Base-by-base conservation (phyloP, 2,797 vertebrate species). In the Acanthopagrus latus region DNA sequence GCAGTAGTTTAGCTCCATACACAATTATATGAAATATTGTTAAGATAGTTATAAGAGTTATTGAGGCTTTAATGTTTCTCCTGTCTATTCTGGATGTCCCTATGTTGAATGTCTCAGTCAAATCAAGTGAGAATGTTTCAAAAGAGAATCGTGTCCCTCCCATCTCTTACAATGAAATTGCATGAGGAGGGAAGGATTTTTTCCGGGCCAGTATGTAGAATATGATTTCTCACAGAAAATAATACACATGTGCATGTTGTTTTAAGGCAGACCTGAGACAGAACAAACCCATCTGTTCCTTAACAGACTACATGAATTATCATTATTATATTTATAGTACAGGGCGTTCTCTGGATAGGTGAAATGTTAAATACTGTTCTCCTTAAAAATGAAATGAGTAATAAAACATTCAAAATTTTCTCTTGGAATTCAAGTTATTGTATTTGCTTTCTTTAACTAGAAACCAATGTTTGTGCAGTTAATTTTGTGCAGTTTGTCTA, bases 81-180 rank as follows among this genome's bases (percentile, higher is more conserved):
- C 7, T 43, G 12, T 50, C 29, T 11, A 43, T 29, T 21, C 21
- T 62, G 20, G 33, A 12, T 14, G 20, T 33, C n/a, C 13, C n/a
- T 23, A 5, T 12, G 7, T 43, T 20, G 17, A 3, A 18, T 17
- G n/a, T 41, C 50, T 54, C 47, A 65, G 13, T 57, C 21, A 64
- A 14, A 44, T 60, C n/a, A 44, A 23, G 13, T 3, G 58, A 29
- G 5, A 27, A 3, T 66, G n/a, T 20, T 66, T 29, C 25, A 58
- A 43, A 50, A 74, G 44, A 21, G 52, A 44, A 57, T 21, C 33
- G 67, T 10, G 18, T 64, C 20, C 14, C 18, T 38, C 33, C 5
- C 16, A n/a, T 48, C 21, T 65, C 41, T 62, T 68, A 54, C 64
- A 60, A 27, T 23, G 4, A 25, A 52, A 17, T 33, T 60, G 55